A percentile compares a stretch with the other conserved stretches of the same genome.
Conservation (phyloP, 2,888 invertebrate species). For the Teleiodes luculella region DNA sequence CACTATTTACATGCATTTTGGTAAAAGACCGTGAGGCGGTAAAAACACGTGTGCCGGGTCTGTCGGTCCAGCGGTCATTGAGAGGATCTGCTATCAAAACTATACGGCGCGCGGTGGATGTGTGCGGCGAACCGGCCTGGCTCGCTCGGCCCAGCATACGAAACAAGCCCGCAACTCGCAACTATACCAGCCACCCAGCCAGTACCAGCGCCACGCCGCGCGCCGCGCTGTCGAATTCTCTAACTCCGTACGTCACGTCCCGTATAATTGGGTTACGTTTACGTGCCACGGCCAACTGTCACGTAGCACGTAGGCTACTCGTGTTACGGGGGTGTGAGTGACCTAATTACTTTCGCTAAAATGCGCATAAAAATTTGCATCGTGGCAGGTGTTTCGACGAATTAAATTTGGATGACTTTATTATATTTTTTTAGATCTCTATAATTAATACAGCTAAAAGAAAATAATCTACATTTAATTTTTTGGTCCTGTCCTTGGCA, state of each 20-base stretch:
- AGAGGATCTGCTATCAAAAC: conserved; percentile 68
- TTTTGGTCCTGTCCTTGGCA: too few species aligned
- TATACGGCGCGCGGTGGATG: conserved; percentile 61
- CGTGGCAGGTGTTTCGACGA: neutral
- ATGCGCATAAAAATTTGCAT: conserved; percentile 22
- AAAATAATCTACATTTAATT: too few species aligned
- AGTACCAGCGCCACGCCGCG: conserved; percentile 29
- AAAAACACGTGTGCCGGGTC: conserved; percentile 78
- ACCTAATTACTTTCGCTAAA: conserved; percentile 67
- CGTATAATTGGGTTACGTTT: conserved; percentile 74
- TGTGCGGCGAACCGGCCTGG: conserved; percentile 69
- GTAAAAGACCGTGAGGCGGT: conserved; percentile 39
- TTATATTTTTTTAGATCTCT: neutral
- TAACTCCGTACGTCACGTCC: conserved; percentile 62
- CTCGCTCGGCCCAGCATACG: conserved; percentile 60
- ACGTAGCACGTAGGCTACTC: conserved; percentile 48
- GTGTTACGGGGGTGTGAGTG: conserved; percentile 59
- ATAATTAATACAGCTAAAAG: too few species aligned
- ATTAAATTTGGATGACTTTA: neutral
- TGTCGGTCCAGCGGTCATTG: conserved; percentile 83
- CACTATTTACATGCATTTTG: conserved; percentile 68
- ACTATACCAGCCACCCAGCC: too few species aligned
- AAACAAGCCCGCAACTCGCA: conserved; percentile 51
- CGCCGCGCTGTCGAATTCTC: conserved; percentile 53
- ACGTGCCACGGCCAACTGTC: conserved; percentile 55